Conservation (phyloP, 1,140 invertebrate genomes). For the Grapholita molesta region DNA sequence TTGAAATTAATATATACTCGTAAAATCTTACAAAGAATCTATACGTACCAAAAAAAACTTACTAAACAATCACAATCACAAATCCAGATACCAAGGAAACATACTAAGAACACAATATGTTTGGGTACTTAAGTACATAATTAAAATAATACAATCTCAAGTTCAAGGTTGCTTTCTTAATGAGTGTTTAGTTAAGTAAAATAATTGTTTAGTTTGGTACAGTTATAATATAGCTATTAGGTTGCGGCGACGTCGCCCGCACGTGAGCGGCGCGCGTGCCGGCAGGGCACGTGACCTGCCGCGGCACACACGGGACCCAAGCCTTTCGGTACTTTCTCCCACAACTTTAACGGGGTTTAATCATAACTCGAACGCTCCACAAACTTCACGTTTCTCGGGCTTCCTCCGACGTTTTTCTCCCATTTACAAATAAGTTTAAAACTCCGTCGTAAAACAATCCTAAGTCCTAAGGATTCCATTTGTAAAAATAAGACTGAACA, state of each 20-base stretch:
- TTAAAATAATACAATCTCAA: not conserved
- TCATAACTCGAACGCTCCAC: not conserved
- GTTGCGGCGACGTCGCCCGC: not conserved
- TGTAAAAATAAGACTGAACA: not conserved
- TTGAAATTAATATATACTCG: no score
- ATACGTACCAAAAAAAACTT: no score
- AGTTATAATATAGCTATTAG: not conserved
- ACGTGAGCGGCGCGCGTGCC: conserved; percentile 1
- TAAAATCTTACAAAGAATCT: no score
- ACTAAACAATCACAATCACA: no score
- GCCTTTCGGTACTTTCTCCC: not conserved
- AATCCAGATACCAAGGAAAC: no score
- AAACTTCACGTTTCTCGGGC: not conserved
- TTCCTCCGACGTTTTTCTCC: not conserved
- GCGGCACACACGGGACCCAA: not conserved
- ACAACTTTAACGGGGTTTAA: conserved; percentile 2
- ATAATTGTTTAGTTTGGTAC: not conserved
- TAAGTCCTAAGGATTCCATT: not conserved
- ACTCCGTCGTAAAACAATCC: not conserved
- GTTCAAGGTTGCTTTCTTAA: not conserved
- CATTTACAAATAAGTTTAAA: not conserved
- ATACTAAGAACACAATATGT: not conserved
- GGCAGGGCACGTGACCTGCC: not conserved
- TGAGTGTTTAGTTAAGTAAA: not conserved
- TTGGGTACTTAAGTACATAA: no score